These are phyloP conservation scores for Pagrus major DNA, from an alignment of 2,113 vertebrate genomes.

Conservation along the genomic window DNA sequence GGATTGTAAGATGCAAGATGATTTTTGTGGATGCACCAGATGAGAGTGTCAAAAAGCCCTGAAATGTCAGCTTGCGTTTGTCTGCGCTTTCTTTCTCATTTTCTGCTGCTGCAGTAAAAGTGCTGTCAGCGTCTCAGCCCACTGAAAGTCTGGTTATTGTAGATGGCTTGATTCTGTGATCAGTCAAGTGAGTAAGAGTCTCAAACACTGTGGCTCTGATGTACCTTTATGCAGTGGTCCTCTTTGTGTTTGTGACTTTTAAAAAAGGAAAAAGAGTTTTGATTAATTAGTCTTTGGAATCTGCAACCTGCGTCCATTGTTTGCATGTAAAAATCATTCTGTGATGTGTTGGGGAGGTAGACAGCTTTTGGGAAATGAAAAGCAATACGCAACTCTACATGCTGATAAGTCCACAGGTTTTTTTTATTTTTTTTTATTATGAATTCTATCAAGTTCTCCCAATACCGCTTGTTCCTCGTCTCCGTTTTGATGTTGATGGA, in stretches of 20 bases:
- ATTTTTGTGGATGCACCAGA: slow-evolving; percentile 23
- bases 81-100: slow-evolving; percentile 47
- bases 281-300: not conserved
- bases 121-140: not conserved
- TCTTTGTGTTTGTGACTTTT: not conserved
- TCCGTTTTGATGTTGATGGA: slow-evolving; percentile 92
- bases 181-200: slow-evolving; percentile 40
- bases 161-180: slow-evolving; percentile 43
- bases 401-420: slow-evolving; percentile 78
- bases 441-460: slow-evolving; percentile 84
- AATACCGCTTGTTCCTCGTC: slow-evolving; percentile 79
- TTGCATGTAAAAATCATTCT: slow-evolving; percentile 20
- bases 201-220: not conserved
- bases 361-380: slow-evolving; percentile 54
- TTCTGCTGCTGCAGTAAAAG: slow-evolving; percentile 38
- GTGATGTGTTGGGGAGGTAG: not conserved
- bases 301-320: not conserved
- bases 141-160: slow-evolving; percentile 35
- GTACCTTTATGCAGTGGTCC: not conserved
- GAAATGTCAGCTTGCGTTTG: slow-evolving; percentile 62
- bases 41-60: slow-evolving; percentile 35
- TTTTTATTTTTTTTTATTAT: slow-evolving; percentile 40
- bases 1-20: slow-evolving; percentile 14
- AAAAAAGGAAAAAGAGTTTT: not conserved
- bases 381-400: slow-evolving; percentile 44